These are phyloP conservation scores for Thera obeliscata DNA, from an alignment of 2,888 invertebrate genomes.

Conservation along the genomic window DNA sequence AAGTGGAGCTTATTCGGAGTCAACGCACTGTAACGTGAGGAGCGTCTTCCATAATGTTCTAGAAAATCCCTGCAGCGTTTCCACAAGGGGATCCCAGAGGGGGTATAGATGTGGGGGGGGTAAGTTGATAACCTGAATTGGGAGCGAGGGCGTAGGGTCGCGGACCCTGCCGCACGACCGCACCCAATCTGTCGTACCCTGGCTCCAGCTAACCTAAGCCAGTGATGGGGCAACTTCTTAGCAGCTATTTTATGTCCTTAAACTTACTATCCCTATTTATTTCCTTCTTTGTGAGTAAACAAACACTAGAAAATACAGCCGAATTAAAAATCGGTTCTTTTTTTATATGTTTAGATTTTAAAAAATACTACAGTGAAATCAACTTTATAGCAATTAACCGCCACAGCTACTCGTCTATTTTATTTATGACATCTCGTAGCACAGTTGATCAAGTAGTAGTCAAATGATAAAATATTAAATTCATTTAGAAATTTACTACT, in stretches of 20 bases:
- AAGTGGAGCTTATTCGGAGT: conserved; percentile 56
- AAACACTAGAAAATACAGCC: too few species aligned
- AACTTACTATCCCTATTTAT: background rate
- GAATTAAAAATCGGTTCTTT: too few species aligned
- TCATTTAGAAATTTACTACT: too few species aligned
- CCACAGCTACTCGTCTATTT: too few species aligned
- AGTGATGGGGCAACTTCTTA: conserved; percentile 36
- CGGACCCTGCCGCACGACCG: conserved; percentile 75
- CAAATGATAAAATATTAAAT: too few species aligned
- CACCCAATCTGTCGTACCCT: conserved; percentile 66
- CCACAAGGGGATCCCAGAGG: conserved; percentile 51
- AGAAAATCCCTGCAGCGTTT: conserved; percentile 79
- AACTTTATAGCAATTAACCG: too few species aligned
- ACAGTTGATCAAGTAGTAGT: too few species aligned
- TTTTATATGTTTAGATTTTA: too few species aligned
- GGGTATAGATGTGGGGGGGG: conserved; percentile 54
- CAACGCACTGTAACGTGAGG: conserved; percentile 74
- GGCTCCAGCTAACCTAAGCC: conserved; percentile 41
- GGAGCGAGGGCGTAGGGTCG: conserved; percentile 79
- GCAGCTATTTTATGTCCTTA: background rate
- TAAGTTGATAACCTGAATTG: conserved; percentile 82
- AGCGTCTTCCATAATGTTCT: conserved; percentile 74
- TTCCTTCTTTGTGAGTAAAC: too few species aligned
- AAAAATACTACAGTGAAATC: too few species aligned
- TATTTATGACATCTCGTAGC: too few species aligned